Percentiles rank a stretch among this genome's conserved stretches.
Conservation (phyloP, 1,140 invertebrate species). For the Macrostomum lignano region DNA sequence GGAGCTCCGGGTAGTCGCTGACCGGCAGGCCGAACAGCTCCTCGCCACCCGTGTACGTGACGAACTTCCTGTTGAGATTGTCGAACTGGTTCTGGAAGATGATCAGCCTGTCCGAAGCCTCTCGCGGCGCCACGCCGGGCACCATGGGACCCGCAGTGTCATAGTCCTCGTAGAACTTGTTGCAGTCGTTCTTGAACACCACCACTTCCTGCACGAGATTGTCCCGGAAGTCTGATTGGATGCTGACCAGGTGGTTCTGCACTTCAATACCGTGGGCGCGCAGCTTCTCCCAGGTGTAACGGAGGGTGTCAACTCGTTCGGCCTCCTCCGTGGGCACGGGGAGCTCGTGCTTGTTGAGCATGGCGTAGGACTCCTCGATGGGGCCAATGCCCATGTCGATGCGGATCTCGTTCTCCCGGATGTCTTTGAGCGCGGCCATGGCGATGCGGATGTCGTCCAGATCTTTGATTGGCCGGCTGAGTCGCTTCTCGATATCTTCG, state of each 20-base stretch:
- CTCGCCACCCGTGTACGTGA: constrained; percentile 69
- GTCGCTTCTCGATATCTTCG: constrained; percentile 20
- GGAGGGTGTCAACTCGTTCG: constrained; percentile 62
- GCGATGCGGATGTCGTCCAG: constrained; percentile 65
- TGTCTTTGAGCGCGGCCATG: constrained; percentile 68
- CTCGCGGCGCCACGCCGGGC: constrained; percentile 51
- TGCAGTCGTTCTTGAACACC: constrained; percentile 16
- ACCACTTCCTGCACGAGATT: constrained; percentile 20
- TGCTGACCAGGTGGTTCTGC: constrained; percentile 19
- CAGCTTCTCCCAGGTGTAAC: constrained; percentile 56
- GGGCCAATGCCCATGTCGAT: constrained; percentile 72
- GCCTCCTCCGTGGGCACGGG: constrained; percentile 59
- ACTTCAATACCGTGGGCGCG: constrained; percentile 17
- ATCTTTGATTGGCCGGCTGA: constrained; percentile 45
- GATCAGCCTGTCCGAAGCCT: constrained; percentile 65
- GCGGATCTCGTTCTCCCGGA: constrained; percentile 67
- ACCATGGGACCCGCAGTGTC: constrained; percentile 52
- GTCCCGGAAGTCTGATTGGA: constrained; percentile 24
- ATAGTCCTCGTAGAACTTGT: constrained; percentile 18
- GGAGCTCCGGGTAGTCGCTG: constrained; percentile 66
- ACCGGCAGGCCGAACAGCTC: constrained; percentile 64
- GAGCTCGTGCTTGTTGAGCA: constrained; percentile 55
- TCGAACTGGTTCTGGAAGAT: constrained; percentile 75
- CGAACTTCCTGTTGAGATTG: constrained; percentile 67
- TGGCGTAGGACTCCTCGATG: constrained; percentile 74